Evolutionary conservation across 2,113 vertebrate species (phyloP), one percentile per base, ranked within the genome.

Genomic region (Paralichthys olivaceus): DNA sequence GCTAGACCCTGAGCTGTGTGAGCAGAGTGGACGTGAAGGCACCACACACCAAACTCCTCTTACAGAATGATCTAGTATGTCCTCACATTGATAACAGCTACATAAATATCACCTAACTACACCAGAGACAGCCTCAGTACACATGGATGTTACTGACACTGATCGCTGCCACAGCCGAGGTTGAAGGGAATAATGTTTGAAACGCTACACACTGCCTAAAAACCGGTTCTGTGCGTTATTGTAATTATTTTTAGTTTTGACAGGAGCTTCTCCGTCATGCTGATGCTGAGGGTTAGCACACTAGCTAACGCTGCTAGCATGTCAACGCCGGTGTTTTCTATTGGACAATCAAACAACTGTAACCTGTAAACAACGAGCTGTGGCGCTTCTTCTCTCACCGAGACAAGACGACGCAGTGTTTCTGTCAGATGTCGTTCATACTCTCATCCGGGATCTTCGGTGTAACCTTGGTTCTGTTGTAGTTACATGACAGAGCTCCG

Each of bases 401-500:
- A 28, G 4, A 57, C 29, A 37, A 3, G 1, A 8, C 25, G 54
- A 5, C 5, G 20, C 26, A 13, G 15, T 37, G 1, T 63, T 60
- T 69, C 4, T 15, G 12, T 82, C 68, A 84, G 58, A 59, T 2
- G 0, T 2, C 22, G 20, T 29, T 70, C 64, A 80, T 78, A 49
- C 29, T 49, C n/a, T 0, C 17, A 20, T 28, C 26, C 1, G 3
- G 13, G 45, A 32, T 53, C 37, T 43, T 14, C 15, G 0, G 19
- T 56, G 19, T 79, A 87, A 90, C 87, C 80, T 90, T 84, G 76
- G 62, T 60, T 14, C 51, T 40, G 45, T 66, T 55, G 28, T 26
- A 7, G 56, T 63, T 80, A 84, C 66, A 84, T 72, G 76, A 87
- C 78, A 2, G 1, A 7, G 14, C 1, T 12, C 2, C 3, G 28